These are phyloP conservation scores for Pseudopleuronectes americanus DNA, from an alignment of 2,797 vertebrate genomes.

Conservation along the genomic window DNA sequence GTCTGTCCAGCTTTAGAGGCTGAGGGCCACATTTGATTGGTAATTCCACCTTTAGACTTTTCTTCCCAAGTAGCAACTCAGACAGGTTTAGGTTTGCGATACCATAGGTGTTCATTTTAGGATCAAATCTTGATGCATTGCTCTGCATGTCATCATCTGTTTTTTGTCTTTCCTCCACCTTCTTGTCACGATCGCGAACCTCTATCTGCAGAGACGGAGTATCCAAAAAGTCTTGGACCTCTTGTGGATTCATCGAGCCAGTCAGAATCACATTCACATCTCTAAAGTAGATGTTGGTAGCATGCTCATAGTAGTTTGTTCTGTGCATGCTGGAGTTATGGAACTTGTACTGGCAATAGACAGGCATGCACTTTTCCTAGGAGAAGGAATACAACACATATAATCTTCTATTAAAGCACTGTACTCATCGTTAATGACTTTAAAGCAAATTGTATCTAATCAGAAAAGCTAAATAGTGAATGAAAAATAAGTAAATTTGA, in stretches of 20 bases:
- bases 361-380: constrained; percentile 84
- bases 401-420: not conserved
- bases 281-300: constrained; percentile 80
- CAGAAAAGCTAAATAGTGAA: not conserved
- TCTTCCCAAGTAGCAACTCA: constrained; percentile 82
- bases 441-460: not conserved
- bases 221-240: constrained; percentile 81
- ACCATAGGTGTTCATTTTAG: constrained; percentile 75
- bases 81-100: constrained; percentile 82
- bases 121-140: constrained; percentile 25
- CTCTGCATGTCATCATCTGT: constrained; percentile 62
- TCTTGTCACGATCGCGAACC: constrained; percentile 88
- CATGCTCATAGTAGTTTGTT: constrained; percentile 79
- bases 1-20: constrained; percentile 14
- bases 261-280: constrained; percentile 87
- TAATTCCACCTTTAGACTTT: constrained; percentile 70
- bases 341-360: constrained; percentile 89
- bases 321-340: constrained; percentile 73
- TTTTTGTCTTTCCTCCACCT: constrained; percentile 35
- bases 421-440: not conserved
- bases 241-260: constrained; percentile 75
- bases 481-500: not conserved
- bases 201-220: constrained; percentile 87
- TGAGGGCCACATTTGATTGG: constrained; percentile 78
- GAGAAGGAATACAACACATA: constrained; percentile 10